Evolutionary conservation across 1,140 invertebrate species (phyloP), one percentile per base, ranked within the genome.

Genomic region (Papilio polyxenes): DNA sequence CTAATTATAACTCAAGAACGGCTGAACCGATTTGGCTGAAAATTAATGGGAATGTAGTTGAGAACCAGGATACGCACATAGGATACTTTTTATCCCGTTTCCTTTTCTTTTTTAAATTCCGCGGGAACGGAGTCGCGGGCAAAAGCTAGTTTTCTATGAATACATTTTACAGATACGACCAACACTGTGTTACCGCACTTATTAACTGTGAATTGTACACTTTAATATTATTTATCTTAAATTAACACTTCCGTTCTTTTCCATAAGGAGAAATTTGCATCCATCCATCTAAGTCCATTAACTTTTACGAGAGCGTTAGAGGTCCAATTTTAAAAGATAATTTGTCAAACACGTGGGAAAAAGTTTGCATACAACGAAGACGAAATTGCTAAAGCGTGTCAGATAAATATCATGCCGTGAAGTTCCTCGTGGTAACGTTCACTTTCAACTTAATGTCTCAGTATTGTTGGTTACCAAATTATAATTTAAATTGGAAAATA

Each of bases 401-500:
- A 72, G 65, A 72, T 72, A 72, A 37, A 72, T 72, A 72, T 72
- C 65, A 72, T 37, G 31, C 11, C 65, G 13, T 72, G 65, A 23
- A 15, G 65, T 72, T 72, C 65, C 65, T 40, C 65, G 65, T 72
- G 31, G 23, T 15, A 72, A 37, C 44, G 44, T 75, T 75, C 31
- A 72, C 65, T 75, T 75, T 75, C 40, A 75, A 75, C 48, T 75
- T 1, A 75, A 49, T n/a, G 20, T 77, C 17, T 77, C 13, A 49
- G 20, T 23, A 48, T 23, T 49, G 77, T 62, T 59, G n/a, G 5
- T 59, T 59, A 59, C 76, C 59, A 79, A 79, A 79, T 79, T 62
- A 56, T 53, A 44, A 59, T 31, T 59, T 23, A 62, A 84, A 84
- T 83, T 81, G 75, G 79, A 82, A 85, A 40, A 82, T 82, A 77